Conservation (phyloP, 53 echinoderm and acorn worm species). For the Paracentrotus lividus region DNA sequence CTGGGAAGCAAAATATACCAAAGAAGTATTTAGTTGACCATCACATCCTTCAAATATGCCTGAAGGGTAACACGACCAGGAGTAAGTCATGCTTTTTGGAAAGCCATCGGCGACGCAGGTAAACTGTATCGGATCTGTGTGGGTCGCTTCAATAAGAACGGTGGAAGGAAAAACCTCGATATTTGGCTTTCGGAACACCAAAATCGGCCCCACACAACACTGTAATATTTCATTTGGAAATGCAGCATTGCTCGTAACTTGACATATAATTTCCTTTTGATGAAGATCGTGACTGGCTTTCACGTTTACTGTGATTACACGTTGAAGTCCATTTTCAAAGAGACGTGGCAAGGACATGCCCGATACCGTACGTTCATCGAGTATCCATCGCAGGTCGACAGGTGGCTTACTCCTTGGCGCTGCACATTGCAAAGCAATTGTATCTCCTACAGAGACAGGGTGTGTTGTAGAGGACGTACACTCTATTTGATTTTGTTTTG, state of each 20-base stretch:
- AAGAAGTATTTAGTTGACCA: not conserved
- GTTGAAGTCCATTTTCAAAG: not conserved
- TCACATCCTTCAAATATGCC: not conserved
- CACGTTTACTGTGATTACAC: not conserved
- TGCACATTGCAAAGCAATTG: not conserved
- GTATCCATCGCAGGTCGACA: not conserved
- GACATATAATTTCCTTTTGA: not conserved
- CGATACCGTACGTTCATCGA: not conserved
- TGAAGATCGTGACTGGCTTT: not conserved
- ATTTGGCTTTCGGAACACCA: not conserved
- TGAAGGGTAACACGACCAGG: not conserved
- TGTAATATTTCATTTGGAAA: not conserved
- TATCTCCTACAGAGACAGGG: not conserved
- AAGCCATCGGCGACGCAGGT: not conserved
- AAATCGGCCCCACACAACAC: not conserved
- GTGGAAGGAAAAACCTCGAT: not conserved
- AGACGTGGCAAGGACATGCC: not conserved
- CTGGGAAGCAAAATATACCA: too few species aligned
- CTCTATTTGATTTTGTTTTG: not conserved
- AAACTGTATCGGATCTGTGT: not conserved
- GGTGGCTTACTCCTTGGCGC: not conserved
- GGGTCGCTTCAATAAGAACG: not conserved
- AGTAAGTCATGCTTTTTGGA: not conserved
- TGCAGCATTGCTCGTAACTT: constrained; percentile 12
- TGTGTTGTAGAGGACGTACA: not conserved